Evolutionary conservation across 2,888 invertebrate genomes (phyloP).

Genomic region (Agriopis aurantiaria): DNA sequence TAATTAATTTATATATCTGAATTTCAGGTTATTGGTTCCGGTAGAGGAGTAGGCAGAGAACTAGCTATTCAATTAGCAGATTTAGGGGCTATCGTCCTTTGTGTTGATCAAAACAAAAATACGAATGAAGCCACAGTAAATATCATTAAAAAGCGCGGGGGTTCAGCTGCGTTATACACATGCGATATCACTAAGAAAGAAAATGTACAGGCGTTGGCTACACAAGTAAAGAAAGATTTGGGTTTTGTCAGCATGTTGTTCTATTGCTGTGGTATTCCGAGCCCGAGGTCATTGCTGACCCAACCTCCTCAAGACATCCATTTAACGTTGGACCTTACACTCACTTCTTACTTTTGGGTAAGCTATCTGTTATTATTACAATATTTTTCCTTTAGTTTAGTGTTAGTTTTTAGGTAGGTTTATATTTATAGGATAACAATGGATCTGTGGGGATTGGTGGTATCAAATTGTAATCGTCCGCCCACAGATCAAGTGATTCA

Average conservation of each 20-base stretch:
- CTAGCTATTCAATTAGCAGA: slow-evolving; percentile 86
- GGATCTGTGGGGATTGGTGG: too few relatives aligned
- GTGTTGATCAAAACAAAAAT: slow-evolving; percentile 88
- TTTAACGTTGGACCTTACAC: slow-evolving; percentile 85
- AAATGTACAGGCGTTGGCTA: slow-evolving; percentile 78
- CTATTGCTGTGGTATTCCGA: slow-evolving; percentile 88
- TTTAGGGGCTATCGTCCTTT: slow-evolving; percentile 87
- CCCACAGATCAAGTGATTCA: too few relatives aligned
- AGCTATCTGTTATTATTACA: slow-evolving; percentile 47
- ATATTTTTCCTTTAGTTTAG: too few relatives aligned
- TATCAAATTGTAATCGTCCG: too few relatives aligned
- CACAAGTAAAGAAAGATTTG: slow-evolving; percentile 79
- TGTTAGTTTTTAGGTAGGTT: too few relatives aligned
- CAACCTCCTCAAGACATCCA: slow-evolving; percentile 84
- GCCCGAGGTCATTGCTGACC: slow-evolving; percentile 83
- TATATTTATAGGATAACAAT: too few relatives aligned
- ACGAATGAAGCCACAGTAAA: slow-evolving; percentile 82
- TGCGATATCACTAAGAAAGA: slow-evolving; percentile 86
- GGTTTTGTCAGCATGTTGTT: slow-evolving; percentile 88
- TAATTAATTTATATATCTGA: neutral
- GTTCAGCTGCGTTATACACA: slow-evolving; percentile 79
- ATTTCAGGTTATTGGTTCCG: slow-evolving; percentile 89
- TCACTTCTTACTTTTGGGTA: slow-evolving; percentile 89
- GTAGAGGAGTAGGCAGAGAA: slow-evolving; percentile 89
- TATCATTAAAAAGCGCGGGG: slow-evolving; percentile 76